A percentile compares a stretch with the other conserved stretches of the same genome.
Conservation (phyloP, 2,113 vertebrate species). For the Melanostigma gelatinosum region DNA sequence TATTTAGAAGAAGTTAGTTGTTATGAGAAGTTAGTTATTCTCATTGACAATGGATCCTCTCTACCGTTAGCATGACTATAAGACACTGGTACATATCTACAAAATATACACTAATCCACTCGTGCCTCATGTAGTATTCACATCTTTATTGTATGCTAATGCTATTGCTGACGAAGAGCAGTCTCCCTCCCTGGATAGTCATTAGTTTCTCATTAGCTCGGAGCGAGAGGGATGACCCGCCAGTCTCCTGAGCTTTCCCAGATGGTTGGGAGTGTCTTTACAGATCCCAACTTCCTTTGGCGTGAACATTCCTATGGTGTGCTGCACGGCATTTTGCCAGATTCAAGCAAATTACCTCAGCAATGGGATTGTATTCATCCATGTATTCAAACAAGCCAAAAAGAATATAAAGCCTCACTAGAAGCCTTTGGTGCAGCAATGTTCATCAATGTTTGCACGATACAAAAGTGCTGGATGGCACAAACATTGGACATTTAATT, state of each 20-base stretch:
- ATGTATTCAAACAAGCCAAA: background rate
- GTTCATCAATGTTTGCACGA: background rate
- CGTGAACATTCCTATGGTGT: constrained; percentile 57
- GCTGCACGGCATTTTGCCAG: constrained; percentile 53
- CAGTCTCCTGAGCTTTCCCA: constrained; percentile 61
- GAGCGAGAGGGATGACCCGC: constrained; percentile 48
- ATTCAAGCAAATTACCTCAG: constrained; percentile 39
- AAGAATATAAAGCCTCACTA: background rate
- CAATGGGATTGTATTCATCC: constrained; percentile 11
- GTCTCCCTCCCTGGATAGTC: constrained; percentile 53
- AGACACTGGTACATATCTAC: background rate
- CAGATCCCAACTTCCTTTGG: constrained; percentile 53
- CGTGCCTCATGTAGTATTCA: background rate
- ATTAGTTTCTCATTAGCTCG: constrained; percentile 61
- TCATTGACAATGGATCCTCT: background rate
- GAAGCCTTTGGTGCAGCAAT: background rate
- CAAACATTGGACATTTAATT: too few species aligned
- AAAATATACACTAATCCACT: constrained; percentile 8
- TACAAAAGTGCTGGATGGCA: too few species aligned
- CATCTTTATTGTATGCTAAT: constrained; percentile 9
- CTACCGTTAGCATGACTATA: background rate
- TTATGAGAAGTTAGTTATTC: background rate
- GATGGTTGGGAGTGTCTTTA: constrained; percentile 57
- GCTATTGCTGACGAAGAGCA: constrained; percentile 35
- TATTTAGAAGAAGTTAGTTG: too few species aligned